phyloP scores from a whole-genome alignment of 2,113 vertebrate genomes.

The Labeo catla region DNA sequence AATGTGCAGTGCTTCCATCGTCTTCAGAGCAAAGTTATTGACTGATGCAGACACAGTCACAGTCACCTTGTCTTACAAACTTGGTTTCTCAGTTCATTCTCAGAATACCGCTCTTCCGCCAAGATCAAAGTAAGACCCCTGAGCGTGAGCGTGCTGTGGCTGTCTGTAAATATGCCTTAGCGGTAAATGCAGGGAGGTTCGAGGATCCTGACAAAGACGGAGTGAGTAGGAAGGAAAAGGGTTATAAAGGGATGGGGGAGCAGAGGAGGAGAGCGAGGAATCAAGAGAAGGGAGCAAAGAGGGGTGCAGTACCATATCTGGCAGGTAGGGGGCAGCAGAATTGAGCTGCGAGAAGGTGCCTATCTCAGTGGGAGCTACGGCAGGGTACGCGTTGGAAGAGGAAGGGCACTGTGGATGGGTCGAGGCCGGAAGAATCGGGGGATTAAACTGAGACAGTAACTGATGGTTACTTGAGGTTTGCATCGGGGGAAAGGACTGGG shows the following conservation, averaged over 20 bases:
- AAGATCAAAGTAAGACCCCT: constrained; percentile 74
- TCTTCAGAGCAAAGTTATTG: not conserved
- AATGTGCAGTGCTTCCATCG: constrained; percentile 14
- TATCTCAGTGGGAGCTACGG: constrained; percentile 64
- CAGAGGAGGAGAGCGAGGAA: constrained; percentile 54
- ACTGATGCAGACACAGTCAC: not conserved
- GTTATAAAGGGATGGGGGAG: constrained; percentile 68
- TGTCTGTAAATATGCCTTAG: constrained; percentile 76
- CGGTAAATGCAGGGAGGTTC: constrained; percentile 72
- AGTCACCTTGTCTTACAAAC: not conserved
- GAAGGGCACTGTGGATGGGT: constrained; percentile 61
- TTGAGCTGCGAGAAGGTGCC: constrained; percentile 68
- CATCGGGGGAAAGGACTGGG: constrained; percentile 46
- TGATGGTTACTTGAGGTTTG: constrained; percentile 47
- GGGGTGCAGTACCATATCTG: constrained; percentile 74
- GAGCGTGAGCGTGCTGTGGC: constrained; percentile 70
- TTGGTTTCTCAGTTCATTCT: not conserved
- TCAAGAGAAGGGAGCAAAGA: constrained; percentile 71
- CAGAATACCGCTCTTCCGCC: constrained; percentile 68
- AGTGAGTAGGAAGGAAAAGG: constrained; percentile 76
- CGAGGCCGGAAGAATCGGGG: constrained; percentile 21
- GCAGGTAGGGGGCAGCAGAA: constrained; percentile 65
- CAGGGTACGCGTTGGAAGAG: constrained; percentile 62
- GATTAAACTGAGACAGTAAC: constrained; percentile 52
- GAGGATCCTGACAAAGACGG: constrained; percentile 73